phyloP scores from a whole-genome alignment of 2,113 vertebrate species.

The Callithrix jacchus region DNA sequence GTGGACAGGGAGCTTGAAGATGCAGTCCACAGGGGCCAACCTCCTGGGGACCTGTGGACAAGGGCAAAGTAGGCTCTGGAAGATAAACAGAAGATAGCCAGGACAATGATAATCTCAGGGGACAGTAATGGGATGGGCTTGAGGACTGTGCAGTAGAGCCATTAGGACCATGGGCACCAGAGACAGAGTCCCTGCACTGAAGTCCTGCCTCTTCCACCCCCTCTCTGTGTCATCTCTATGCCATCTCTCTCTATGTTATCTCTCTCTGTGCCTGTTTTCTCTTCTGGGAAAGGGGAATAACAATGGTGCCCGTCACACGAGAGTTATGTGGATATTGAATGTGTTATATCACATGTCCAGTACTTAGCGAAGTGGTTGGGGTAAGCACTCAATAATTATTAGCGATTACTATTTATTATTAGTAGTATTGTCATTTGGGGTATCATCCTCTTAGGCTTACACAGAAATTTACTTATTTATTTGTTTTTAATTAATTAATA shows the following conservation, averaged over 20 bases:
- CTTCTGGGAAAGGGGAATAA: neutral
- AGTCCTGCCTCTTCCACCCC: neutral
- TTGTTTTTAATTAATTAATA: too few species aligned
- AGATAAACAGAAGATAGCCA: neutral
- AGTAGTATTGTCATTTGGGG: too few species aligned
- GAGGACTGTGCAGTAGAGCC: neutral
- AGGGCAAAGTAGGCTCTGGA: neutral
- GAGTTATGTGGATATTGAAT: neutral
- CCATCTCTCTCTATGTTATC: neutral
- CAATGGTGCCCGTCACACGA: neutral
- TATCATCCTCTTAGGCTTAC: neutral
- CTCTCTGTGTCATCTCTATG: neutral
- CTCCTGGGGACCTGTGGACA: neutral
- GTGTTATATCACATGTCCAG: neutral
- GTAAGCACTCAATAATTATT: neutral
- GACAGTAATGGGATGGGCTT: neutral
- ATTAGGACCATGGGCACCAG: neutral
- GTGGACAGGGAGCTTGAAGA: neutral
- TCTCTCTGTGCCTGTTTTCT: neutral
- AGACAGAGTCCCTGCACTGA: neutral
- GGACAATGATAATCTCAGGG: neutral
- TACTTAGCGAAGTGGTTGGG: neutral
- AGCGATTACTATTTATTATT: too few species aligned
- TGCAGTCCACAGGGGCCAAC: rapidly evolving
- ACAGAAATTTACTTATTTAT: neutral